phyloP scores from a whole-genome alignment of 2,113 vertebrate genomes.

The Lagopus leucura region DNA sequence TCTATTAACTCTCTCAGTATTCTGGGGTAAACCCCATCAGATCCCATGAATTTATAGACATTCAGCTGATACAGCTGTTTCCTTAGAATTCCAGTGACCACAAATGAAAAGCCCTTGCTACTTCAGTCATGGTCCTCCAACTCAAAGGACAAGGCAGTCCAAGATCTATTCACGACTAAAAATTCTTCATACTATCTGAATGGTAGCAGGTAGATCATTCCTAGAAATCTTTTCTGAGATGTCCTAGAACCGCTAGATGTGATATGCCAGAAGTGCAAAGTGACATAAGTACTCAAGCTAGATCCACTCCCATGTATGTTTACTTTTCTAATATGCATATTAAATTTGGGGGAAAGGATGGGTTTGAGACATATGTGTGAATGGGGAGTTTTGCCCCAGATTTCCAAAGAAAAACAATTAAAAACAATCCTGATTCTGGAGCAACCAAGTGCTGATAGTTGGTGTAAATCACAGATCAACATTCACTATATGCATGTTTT shows the following conservation, averaged over 20 bases:
- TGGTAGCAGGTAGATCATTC: not conserved
- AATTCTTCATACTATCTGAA: not conserved
- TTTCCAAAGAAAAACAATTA: not conserved
- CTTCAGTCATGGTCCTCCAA: not conserved
- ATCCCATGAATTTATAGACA: not conserved
- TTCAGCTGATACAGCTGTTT: not conserved
- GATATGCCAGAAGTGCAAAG: not conserved
- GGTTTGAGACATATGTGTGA: fast-evolving
- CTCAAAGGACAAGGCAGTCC: not conserved
- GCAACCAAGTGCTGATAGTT: not conserved
- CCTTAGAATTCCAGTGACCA: not conserved
- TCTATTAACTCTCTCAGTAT: not conserved
- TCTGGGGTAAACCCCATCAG: not conserved
- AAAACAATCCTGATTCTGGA: not conserved
- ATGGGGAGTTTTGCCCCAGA: not conserved
- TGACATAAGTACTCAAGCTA: not conserved
- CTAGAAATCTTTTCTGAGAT: not conserved
- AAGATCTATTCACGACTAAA: not conserved
- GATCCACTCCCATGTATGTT: fast-evolving
- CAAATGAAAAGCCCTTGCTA: not conserved
- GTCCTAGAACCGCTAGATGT: not conserved
- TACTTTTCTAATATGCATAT: not conserved
- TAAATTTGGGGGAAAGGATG: not conserved
- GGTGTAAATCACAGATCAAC: not conserved
- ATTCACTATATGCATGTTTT: not conserved